Conservation (phyloP, 2,797 vertebrate genomes). For the Manis crassicaudata region DNA sequence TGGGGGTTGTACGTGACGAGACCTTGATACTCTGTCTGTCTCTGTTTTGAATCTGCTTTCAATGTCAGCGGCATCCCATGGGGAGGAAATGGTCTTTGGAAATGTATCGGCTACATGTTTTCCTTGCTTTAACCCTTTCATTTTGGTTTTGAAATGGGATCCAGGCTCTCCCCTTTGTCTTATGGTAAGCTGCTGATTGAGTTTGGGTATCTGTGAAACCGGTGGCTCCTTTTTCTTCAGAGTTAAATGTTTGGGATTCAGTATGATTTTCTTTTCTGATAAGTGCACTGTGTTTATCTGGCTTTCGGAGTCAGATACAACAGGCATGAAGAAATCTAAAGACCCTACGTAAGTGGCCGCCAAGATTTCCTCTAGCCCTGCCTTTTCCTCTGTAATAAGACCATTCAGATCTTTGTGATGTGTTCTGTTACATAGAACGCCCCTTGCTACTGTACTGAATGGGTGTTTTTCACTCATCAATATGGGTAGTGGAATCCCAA, state of each 20-base stretch:
- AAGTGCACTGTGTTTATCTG: neutral
- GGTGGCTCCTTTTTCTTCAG: neutral
- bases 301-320: neutral
- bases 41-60: neutral
- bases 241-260: neutral
- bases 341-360: neutral
- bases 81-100: neutral
- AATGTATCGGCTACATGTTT: neutral
- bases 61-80: neutral
- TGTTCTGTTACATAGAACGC: neutral
- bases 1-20: neutral
- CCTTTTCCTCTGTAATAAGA: neutral
- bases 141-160: slow-evolving; percentile 34
- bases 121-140: neutral
- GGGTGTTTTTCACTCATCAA: neutral
- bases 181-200: neutral
- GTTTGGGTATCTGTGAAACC: slow-evolving; percentile 37
- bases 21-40: neutral
- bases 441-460: neutral
- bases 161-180: neutral
- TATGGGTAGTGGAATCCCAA: neutral
- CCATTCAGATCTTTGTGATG: neutral
- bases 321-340: neutral
- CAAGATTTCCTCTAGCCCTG: neutral
- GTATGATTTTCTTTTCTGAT: neutral